A percentile compares a stretch with the other conserved stretches of the same genome.
Evolutionary conservation across 1,140 invertebrate species (phyloP).

Genomic region (Drosophila orena): DNA sequence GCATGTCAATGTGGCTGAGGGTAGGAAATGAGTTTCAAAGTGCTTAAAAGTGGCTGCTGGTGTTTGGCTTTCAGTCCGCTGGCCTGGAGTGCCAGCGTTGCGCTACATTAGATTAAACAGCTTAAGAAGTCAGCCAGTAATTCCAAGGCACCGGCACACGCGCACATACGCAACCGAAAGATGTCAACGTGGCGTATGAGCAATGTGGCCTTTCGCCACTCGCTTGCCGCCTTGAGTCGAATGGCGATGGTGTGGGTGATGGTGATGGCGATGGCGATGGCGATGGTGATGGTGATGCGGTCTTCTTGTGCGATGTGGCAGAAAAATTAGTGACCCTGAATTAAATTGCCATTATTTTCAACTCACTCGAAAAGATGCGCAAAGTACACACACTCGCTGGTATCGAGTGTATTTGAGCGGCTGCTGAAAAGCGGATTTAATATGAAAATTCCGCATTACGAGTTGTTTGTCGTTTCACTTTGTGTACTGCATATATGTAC

Average conservation of each 20-base stretch:
- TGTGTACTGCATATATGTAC: slow-evolving; percentile 51
- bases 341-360: slow-evolving; percentile 82
- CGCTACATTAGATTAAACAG: slow-evolving; percentile 78
- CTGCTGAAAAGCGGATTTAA: slow-evolving; percentile 78
- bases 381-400: slow-evolving; percentile 42
- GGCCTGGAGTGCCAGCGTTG: slow-evolving; percentile 53
- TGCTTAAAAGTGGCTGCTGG: slow-evolving; percentile 75
- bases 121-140: slow-evolving; percentile 70
- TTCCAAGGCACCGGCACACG: slow-evolving; percentile 15
- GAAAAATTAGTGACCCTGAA: slow-evolving; percentile 84
- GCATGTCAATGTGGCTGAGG: slow-evolving; percentile 70
- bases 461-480: slow-evolving; percentile 78
- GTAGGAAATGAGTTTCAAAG: slow-evolving; percentile 80
- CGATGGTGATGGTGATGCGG: slow-evolving; percentile 33
- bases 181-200: slow-evolving; percentile 66
- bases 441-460: slow-evolving; percentile 82
- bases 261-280: not conserved
- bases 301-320: slow-evolving; percentile 74
- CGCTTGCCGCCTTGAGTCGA: slow-evolving; percentile 19
- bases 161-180: slow-evolving; percentile 34
- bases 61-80: slow-evolving; percentile 53
- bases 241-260: slow-evolving; percentile 2
- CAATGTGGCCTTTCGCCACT: slow-evolving; percentile 46
- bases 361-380: slow-evolving; percentile 78
- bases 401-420: slow-evolving; percentile 54